A percentile compares a stretch with the other conserved stretches of the same genome.
phyloP scores from a whole-genome alignment of 2,797 vertebrate species.

The Lagorchestes hirsutus region DNA sequence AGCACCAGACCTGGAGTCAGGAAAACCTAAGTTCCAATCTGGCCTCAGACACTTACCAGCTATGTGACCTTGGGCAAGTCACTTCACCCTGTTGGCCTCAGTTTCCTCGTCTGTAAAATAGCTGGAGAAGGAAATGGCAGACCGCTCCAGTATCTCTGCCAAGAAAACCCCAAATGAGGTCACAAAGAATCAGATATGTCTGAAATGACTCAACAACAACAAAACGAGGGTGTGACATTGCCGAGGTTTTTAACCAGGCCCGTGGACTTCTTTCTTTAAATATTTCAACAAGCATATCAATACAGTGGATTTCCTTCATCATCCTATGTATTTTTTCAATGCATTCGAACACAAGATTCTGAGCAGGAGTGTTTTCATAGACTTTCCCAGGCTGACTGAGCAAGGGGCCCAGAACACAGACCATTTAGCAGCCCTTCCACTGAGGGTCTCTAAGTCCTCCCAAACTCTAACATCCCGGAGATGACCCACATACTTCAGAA shows the following conservation, averaged over 20 bases:
- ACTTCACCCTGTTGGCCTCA: not conserved
- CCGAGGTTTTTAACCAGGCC: not conserved
- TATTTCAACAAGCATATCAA: not conserved
- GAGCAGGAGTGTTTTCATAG: not conserved
- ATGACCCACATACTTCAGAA: not conserved
- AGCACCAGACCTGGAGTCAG: not conserved
- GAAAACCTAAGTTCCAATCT: not conserved
- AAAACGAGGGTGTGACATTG: not conserved
- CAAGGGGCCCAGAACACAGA: not conserved
- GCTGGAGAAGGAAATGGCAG: not conserved
- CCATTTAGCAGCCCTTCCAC: not conserved
- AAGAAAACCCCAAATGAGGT: conserved; percentile 4
- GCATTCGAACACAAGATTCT: not conserved
- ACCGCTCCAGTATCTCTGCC: not conserved
- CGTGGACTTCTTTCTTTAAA: not conserved
- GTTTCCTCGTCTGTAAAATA: not conserved
- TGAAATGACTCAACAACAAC: not conserved
- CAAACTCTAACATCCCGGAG: no score
- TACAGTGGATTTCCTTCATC: not conserved
- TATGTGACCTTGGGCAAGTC: not conserved
- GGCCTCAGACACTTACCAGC: not conserved
- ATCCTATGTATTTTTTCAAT: not conserved
- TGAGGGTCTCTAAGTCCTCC: not conserved
- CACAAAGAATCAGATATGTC: not conserved
- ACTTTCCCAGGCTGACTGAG: not conserved